Evolutionary conservation across 2,888 invertebrate species (phyloP).

Genomic region (Choristoneura rosaceana): DNA sequence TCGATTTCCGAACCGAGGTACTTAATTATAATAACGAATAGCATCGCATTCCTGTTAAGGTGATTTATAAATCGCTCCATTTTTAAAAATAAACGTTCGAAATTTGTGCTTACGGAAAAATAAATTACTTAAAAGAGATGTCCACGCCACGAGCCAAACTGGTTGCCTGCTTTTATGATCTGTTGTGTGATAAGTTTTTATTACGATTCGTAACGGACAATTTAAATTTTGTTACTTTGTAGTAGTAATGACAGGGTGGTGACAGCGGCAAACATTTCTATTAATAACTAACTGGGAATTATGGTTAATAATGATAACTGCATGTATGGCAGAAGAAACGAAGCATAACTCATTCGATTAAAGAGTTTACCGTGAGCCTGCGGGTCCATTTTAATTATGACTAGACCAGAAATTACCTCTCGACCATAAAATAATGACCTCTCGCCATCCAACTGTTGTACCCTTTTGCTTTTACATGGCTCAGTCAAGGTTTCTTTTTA

Average conservation of each 20-base stretch:
- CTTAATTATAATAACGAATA: conserved; percentile 29
- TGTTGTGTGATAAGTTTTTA: conserved; percentile 40
- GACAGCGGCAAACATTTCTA: conserved; percentile 67
- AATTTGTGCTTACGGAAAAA: conserved; percentile 20
- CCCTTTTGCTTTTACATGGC: neutral
- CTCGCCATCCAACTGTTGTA: conserved; percentile 45
- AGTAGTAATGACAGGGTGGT: conserved; percentile 50
- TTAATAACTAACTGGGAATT: conserved; percentile 63
- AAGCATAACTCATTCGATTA: conserved; percentile 84
- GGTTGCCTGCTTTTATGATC: conserved; percentile 31
- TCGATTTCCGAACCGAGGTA: conserved; percentile 30
- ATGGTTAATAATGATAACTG: conserved; percentile 73
- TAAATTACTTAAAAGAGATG: conserved; percentile 39
- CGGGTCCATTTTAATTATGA: conserved; percentile 69
- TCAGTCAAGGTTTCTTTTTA: conserved; percentile 20
- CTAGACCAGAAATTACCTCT: conserved; percentile 45
- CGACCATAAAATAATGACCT: conserved; percentile 50
- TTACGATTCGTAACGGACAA: conserved; percentile 61
- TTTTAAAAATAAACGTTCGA: conserved; percentile 28
- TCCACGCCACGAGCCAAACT: conserved; percentile 32
- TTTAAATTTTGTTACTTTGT: conserved; percentile 47
- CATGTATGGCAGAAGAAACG: conserved; percentile 65
- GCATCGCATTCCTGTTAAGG: conserved; percentile 5
- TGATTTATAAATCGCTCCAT: conserved; percentile 38
- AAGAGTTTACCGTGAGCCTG: conserved; percentile 64